Percentiles rank a stretch among this genome's conserved stretches.
Conservation (phyloP, 35 echinoderm and acorn worm genomes). For the Heliocidaris tuberculata region DNA sequence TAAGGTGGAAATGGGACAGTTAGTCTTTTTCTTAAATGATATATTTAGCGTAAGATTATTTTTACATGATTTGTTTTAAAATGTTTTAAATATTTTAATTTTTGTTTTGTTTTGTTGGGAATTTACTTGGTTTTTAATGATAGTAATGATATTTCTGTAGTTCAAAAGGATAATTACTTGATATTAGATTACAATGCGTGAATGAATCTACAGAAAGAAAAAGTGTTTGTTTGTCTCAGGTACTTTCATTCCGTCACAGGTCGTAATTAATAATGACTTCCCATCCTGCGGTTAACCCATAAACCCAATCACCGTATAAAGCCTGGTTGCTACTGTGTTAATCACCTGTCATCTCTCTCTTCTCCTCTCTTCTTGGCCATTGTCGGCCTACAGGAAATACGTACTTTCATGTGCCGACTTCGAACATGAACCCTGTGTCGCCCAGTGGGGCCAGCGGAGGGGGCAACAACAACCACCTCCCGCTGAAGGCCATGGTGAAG, state of each 20-base stretch:
- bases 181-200: not conserved
- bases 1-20: too few relatives aligned
- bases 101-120: not conserved
- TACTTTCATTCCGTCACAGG: not conserved
- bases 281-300: not conserved
- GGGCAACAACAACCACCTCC: conserved; percentile 85
- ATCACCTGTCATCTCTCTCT: conserved; percentile 16
- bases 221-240: not conserved
- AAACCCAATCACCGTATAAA: not conserved
- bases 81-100: not conserved
- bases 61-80: not conserved
- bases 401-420: conserved; percentile 48
- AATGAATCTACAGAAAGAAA: not conserved
- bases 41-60: too few relatives aligned
- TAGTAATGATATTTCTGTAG: not conserved
- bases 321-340: conserved; percentile 9
- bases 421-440: conserved; percentile 60
- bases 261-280: not conserved
- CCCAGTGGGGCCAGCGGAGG: conserved; percentile 52
- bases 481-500: conserved; percentile 72
- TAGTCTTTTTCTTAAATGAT: too few relatives aligned
- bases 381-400: conserved; percentile 62
- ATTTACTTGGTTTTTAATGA: not conserved
- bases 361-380: conserved; percentile 6
- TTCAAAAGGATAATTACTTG: not conserved